Percentiles rank a stretch among this genome's conserved stretches.
These are phyloP conservation scores for Echinops telfairi DNA, from an alignment of 2,113 vertebrate genomes.

Conservation along the genomic window DNA sequence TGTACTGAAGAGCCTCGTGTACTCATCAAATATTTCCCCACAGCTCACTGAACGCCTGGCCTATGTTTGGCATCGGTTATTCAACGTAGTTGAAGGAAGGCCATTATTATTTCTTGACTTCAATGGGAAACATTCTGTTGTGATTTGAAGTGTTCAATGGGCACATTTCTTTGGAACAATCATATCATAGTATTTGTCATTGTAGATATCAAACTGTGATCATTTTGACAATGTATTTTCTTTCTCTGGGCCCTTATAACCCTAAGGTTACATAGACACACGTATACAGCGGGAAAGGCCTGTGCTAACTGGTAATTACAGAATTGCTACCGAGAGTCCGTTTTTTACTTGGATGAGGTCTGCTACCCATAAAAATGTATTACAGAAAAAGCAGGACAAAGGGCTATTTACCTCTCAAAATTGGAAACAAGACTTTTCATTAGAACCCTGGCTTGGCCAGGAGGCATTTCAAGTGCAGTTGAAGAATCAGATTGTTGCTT, in stretches of 20 bases:
- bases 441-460: slow-evolving; percentile 11
- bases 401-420: background rate
- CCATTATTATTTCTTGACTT: slow-evolving; percentile 12
- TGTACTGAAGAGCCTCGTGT: slow-evolving; percentile 2
- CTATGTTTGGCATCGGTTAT: slow-evolving; percentile 24
- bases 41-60: slow-evolving; percentile 22
- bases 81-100: slow-evolving; percentile 59
- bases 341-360: slow-evolving; percentile 17
- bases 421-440: slow-evolving; percentile 40
- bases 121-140: background rate
- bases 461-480: background rate
- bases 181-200: slow-evolving; percentile 45
- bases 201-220: slow-evolving; percentile 24
- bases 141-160: background rate
- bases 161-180: slow-evolving; percentile 48
- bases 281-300: background rate
- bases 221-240: background rate
- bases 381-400: background rate
- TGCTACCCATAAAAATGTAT: background rate
- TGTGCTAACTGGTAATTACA: slow-evolving; percentile 13
- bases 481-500: background rate
- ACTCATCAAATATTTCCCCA: slow-evolving; percentile 62
- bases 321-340: background rate
- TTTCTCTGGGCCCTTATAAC: slow-evolving; percentile 12
- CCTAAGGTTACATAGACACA: background rate